phyloP scores from a whole-genome alignment of 2,113 vertebrate species.

The Litocranius walleri region DNA sequence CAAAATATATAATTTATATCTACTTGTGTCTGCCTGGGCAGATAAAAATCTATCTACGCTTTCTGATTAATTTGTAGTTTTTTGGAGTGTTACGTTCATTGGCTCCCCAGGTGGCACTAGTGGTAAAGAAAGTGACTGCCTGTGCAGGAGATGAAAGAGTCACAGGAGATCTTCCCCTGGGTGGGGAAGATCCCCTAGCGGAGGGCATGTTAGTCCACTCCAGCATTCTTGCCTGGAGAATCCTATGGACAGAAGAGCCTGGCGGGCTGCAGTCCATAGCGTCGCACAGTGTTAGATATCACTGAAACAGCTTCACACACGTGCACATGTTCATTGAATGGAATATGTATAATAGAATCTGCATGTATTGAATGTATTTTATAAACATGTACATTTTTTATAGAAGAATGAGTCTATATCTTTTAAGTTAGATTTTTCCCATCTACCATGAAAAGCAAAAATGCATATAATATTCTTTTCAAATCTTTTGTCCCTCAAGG shows the following conservation, averaged over 20 bases:
- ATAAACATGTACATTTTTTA: not conserved
- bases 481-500: not conserved
- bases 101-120: not conserved
- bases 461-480: not conserved
- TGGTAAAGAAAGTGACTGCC: not conserved
- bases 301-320: not conserved
- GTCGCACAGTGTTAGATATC: not conserved
- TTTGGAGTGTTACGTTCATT: not conserved
- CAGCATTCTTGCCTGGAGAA: not conserved
- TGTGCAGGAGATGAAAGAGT: accelerated
- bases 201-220: not conserved
- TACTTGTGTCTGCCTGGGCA: not conserved
- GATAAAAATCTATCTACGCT: not conserved
- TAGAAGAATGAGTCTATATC: not conserved
- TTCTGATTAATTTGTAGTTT: not conserved
- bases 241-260: not conserved
- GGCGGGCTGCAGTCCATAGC: not conserved
- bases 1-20: not conserved
- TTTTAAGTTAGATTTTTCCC: not conserved
- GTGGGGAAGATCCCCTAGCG: not conserved
- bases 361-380: not conserved
- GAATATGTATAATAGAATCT: not conserved
- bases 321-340: not conserved
- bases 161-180: not conserved
- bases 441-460: not conserved